Base-by-base conservation (phyloP, 2,888 invertebrate genomes). In the Chydorus sphaericus region DNA sequence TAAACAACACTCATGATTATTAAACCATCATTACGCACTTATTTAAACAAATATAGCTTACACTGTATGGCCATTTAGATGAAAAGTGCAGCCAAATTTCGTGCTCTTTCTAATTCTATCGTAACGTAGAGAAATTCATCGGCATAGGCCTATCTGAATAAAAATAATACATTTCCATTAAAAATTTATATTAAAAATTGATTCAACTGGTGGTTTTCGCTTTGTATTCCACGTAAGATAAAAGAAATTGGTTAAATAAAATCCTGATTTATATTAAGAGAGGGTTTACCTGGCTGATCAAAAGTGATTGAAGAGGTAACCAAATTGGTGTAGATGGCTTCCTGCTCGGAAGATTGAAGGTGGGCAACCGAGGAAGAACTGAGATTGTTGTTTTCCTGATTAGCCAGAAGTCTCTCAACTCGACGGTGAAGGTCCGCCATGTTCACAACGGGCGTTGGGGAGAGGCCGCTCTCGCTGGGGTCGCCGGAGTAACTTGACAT, bases 41-140 rank as follows among this genome's bases (percentile, higher is more conserved):
- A 26, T 14, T 26, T 50, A 55, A 49, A 28, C n/a, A 3, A 30
- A 38, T 39, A 30, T 36, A 36, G 85, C 90, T 86, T 75, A 94
- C 92, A 94, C 85, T 81, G 87, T 85, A 62, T 86, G 83, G 66
- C 84, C 82, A 63, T 86, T 81, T 87, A 83, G 62, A 92, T 81
- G 66, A 83, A 82, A 55, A 94, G 76, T 23, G 90, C 90, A 65
- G 81, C 80, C 62, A 94, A 73, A 72, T 93, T 93, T 63, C 93
- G 78, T 59, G 90, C 91, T 65, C 89, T 79, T 69, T 93, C 84
- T n/a, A n/a, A n/a, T n/a, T n/a, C n/a, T 58, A 94, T 82, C 53
- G 88, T 86, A 61, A 94, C 82, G 66, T 86, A 83, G 60, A 96
- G 77, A 59, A 84, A 77, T 65, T 81, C 81, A 63, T 93, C 91